Evolutionary conservation across 2,113 vertebrate genomes (phyloP).

Genomic region (Phalacrocorax carbo): DNA sequence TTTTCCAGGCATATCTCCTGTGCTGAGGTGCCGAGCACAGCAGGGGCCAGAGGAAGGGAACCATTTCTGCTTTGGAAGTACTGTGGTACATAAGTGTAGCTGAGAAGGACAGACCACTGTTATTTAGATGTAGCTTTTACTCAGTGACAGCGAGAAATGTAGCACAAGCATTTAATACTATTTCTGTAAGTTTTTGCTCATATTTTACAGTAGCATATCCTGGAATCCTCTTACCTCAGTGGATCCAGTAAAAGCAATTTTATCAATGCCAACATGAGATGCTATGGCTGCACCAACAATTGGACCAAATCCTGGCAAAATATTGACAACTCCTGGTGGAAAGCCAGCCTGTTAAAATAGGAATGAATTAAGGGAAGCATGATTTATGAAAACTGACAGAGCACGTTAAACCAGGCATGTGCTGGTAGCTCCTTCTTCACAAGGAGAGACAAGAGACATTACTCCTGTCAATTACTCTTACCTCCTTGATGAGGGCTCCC

Average conservation of each 20-base stretch:
- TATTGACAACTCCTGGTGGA: constrained; percentile 98
- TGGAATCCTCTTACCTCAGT: constrained; percentile 85
- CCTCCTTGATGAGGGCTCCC: constrained; percentile 95
- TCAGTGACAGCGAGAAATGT: neutral
- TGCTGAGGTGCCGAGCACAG: constrained; percentile 43
- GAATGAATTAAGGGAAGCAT: constrained; percentile 74
- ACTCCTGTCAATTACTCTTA: constrained; percentile 63
- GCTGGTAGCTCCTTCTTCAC: neutral
- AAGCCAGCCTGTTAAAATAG: constrained; percentile 94
- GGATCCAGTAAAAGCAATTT: constrained; percentile 98
- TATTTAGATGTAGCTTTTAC: neutral
- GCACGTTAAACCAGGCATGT: constrained; percentile 40
- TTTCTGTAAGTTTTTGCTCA: neutral
- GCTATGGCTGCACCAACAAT: constrained; percentile 93
- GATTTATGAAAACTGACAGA: constrained; percentile 72
- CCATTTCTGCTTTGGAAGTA: neutral
- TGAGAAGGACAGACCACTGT: neutral
- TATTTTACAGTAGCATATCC: neutral
- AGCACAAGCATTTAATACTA: neutral
- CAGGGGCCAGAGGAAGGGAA: constrained; percentile 23
- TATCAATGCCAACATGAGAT: constrained; percentile 94
- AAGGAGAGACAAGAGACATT: neutral
- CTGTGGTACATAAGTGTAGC: neutral
- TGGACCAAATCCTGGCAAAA: constrained; percentile 97
- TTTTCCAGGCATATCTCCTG: constrained; percentile 60